phyloP scores from a whole-genome alignment of 2,113 vertebrate genomes.

The Lutjanus erythropterus region DNA sequence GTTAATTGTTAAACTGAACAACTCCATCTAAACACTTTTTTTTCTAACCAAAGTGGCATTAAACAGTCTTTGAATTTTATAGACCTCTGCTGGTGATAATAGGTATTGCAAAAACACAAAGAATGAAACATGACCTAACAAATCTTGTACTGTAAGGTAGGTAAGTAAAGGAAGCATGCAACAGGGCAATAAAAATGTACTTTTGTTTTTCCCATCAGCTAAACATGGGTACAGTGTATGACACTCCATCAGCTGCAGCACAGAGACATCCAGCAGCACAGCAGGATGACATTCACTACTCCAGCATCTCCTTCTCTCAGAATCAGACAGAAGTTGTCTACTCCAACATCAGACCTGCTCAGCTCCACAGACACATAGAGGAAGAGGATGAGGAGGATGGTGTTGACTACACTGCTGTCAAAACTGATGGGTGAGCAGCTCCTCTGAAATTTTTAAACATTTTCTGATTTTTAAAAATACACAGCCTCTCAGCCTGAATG shows the following conservation, averaged over 20 bases:
- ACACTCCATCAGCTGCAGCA: not conserved
- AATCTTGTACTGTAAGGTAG: too few species aligned
- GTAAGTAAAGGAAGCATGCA: too few species aligned
- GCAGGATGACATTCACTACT: not conserved
- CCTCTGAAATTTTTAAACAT: not conserved
- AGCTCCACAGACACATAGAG: not conserved
- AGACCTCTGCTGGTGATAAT: too few species aligned
- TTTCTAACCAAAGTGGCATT: too few species aligned
- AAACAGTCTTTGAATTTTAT: too few species aligned
- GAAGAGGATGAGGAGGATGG: not conserved
- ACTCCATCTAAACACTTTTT: too few species aligned
- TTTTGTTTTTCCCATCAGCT: constrained; percentile 6
- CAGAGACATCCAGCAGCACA: not conserved
- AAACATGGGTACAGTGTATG: not conserved
- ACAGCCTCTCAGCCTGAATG: not conserved
- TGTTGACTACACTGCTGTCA: constrained; percentile 12
- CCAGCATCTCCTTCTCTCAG: constrained; percentile 25
- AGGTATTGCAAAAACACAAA: too few species aligned
- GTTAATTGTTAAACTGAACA: too few species aligned
- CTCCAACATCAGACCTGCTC: constrained; percentile 21
- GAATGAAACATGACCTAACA: too few species aligned
- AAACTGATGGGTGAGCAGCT: constrained; percentile 18
- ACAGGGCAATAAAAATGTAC: not conserved
- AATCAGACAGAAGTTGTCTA: not conserved
- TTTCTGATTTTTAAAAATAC: not conserved